phyloP scores from a whole-genome alignment of 1,140 invertebrate species.

The Apis cerana region DNA sequence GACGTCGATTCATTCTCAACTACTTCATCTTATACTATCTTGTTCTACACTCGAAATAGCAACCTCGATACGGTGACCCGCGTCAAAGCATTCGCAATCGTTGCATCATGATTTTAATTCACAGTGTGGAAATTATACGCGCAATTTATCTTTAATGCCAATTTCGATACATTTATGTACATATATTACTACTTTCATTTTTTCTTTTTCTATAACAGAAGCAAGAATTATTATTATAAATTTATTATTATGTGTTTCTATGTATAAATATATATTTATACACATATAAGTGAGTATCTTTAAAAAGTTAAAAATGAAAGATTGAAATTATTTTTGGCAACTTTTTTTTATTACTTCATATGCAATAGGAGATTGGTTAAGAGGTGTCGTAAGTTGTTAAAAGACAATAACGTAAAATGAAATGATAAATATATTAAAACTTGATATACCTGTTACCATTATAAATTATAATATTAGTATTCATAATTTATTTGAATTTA shows the following conservation, averaged over 20 bases:
- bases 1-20: conserved; percentile 22
- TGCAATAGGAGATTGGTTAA: neutral
- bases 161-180: neutral
- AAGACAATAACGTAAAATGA: neutral
- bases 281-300: too few relatives aligned
- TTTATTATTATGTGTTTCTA: too few relatives aligned
- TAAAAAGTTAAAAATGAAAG: neutral
- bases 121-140: conserved; percentile 20
- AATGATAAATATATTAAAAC: neutral
- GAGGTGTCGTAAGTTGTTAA: neutral
- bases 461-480: neutral
- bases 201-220: too few relatives aligned
- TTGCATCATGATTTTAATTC: neutral
- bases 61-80: conserved; percentile 66
- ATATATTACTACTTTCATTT: too few relatives aligned
- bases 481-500: neutral
- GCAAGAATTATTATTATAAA: too few relatives aligned
- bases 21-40: neutral
- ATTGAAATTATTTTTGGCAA: neutral
- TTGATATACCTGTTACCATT: neutral
- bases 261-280: too few relatives aligned
- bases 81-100: conserved; percentile 65
- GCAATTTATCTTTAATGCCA: neutral
- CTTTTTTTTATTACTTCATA: too few relatives aligned
- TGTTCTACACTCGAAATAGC: conserved; percentile 65